Evolutionary conservation across 2,113 vertebrate genomes (phyloP).

Genomic region (Scolopax mira): DNA sequence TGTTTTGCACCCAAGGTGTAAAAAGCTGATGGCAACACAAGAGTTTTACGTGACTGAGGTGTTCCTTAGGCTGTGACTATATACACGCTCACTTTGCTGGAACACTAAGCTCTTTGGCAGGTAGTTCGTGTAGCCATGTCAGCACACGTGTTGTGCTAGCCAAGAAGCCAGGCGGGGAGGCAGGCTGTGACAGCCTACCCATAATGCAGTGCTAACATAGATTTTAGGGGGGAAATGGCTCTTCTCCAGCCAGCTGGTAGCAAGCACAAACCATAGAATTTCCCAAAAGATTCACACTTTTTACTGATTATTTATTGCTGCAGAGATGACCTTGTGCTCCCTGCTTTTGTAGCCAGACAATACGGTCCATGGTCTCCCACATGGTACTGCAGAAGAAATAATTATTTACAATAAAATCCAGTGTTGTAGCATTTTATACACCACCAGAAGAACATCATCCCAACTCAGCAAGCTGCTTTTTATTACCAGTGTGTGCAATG

Average conservation of each 20-base stretch:
- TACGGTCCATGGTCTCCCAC: neutral
- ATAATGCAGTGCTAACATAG: neutral
- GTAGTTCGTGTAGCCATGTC: fast-evolving
- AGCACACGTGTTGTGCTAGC: neutral
- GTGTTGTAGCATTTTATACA: neutral
- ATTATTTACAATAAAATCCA: neutral
- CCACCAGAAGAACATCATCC: neutral
- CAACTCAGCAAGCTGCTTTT: neutral
- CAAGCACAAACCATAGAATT: neutral
- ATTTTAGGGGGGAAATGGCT: neutral
- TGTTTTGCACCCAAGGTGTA: neutral
- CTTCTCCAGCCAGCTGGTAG: neutral
- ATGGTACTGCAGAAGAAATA: neutral
- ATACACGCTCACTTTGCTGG: neutral
- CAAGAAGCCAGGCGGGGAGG: fast-evolving
- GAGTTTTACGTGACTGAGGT: neutral
- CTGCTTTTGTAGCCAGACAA: neutral
- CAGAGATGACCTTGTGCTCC: neutral
- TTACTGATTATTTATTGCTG: neutral
- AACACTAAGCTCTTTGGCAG: neutral
- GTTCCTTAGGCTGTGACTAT: neutral
- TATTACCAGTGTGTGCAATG: neutral
- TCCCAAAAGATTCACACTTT: neutral
- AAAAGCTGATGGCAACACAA: neutral
- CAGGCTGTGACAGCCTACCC: neutral